Conservation (phyloP, 53 echinoderm and acorn worm genomes). For the Crossaster papposus region DNA sequence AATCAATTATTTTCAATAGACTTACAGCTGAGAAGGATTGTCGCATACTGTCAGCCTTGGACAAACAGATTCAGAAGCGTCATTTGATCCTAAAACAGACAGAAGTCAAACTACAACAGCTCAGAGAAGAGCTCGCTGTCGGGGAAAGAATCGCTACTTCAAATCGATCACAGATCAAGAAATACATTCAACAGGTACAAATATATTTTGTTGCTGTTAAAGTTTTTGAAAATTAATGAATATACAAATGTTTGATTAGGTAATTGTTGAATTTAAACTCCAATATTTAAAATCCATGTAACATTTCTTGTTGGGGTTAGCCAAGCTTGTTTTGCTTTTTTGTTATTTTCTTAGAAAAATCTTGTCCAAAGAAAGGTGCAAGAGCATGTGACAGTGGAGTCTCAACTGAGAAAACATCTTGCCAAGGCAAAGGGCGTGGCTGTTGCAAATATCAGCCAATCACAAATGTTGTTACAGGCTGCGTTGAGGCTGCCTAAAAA, state of each 20-base stretch:
- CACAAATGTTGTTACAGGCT: conserved; percentile 38
- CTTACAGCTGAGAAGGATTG: conserved; percentile 65
- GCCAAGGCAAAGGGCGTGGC: conserved; percentile 63
- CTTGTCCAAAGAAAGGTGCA: conserved; percentile 38
- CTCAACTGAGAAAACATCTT: conserved; percentile 40
- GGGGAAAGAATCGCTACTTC: conserved; percentile 63
- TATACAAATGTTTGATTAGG: not conserved
- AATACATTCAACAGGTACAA: conserved; percentile 78
- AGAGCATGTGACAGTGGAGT: conserved; percentile 50
- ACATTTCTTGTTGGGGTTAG: not conserved
- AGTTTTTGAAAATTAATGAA: not conserved
- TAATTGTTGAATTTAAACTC: too few relatives aligned
- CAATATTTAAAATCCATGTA: not conserved
- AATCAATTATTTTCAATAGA: conserved; percentile 18
- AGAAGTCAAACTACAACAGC: conserved; percentile 62
- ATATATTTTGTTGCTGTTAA: too few relatives aligned
- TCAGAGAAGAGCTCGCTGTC: conserved; percentile 69
- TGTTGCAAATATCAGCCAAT: conserved; percentile 55
- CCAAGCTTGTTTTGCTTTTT: not conserved
- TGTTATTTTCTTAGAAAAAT: conserved; percentile 36
- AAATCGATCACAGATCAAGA: conserved; percentile 69
- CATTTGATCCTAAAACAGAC: conserved; percentile 52
- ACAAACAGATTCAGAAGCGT: conserved; percentile 64
- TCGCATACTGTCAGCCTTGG: conserved; percentile 60
- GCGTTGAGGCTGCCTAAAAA: conserved; percentile 17